Evolutionary conservation across 1,140 invertebrate genomes (phyloP), one percentile per base, ranked within the genome.

Genomic region (Cydia pomonella): DNA sequence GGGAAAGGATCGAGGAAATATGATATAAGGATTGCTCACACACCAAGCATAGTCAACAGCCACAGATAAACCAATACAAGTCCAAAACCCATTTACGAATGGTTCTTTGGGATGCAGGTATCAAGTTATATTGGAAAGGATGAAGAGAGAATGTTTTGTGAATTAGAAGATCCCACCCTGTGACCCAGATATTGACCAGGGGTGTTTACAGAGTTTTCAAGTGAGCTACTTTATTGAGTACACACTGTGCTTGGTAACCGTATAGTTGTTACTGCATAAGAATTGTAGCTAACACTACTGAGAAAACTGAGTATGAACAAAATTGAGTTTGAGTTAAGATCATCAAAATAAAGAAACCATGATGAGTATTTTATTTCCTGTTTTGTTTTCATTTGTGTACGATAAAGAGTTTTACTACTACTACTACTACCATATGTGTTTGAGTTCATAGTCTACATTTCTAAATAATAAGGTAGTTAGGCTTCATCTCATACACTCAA

Each of bases 191-290:
- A 33, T 33, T 69, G 64, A 18, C 64, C 27, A 38, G n/a, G 27
- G 16, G 29, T 69, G 64, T 69, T 69, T n/a, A 69, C 64, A 69
- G 16, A 69, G 64, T 69, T 69, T 69, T n/a, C 41, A 41, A 69
- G n/a, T 33, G 25, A 29, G 23, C 10, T 59, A 59, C 21, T 59
- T 59, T 59, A 23, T 21, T 59, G 53, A 59, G 53, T 59, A 12
- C 53, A 59, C 21, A 59, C 6, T 10, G 7, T 59, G 53, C 18
- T 59, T 23, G 21, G 1, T 59, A 59, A 59, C 53, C 3, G 53
- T 59, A 59, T 23, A 59, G 53, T 59, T 23, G 53, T 59, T 59
- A 10, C 53, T 23, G 53, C 21, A n/a, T 50, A 50, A 50, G 41
- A 12, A 44, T 13, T 44, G 16, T 16, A 44, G 12, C 41, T 44